Conservation (phyloP, 1,140 invertebrate genomes). For the Drosophila sp. region DNA sequence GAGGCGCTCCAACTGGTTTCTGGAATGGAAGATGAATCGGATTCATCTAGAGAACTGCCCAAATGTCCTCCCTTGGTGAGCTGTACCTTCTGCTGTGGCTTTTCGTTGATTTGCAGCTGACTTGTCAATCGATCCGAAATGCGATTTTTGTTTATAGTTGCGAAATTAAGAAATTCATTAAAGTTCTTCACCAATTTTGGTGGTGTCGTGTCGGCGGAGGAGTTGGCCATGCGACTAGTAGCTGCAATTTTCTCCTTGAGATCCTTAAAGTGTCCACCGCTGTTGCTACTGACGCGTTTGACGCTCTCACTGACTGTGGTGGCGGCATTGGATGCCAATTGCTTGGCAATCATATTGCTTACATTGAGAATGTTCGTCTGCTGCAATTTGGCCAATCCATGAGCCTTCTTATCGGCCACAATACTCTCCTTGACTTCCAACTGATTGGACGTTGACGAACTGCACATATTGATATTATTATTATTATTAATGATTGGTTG, state of each 20-base stretch:
- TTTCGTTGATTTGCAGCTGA: slow-evolving; percentile 45
- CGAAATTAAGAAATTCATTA: slow-evolving; percentile 93
- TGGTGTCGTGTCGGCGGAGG: slow-evolving; percentile 59
- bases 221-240: slow-evolving; percentile 76
- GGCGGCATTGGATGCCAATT: slow-evolving; percentile 70
- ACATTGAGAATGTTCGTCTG: slow-evolving; percentile 75
- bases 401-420: not conserved
- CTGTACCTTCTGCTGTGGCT: slow-evolving; percentile 67
- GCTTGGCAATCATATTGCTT: slow-evolving; percentile 83
- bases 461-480: slow-evolving; percentile 46
- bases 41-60: slow-evolving; percentile 85
- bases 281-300: slow-evolving; percentile 74
- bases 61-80: slow-evolving; percentile 81
- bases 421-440: slow-evolving; percentile 45
- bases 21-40: slow-evolving; percentile 85
- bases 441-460: slow-evolving; percentile 54
- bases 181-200: slow-evolving; percentile 91
- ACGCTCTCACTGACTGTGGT: slow-evolving; percentile 72
- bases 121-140: slow-evolving; percentile 71
- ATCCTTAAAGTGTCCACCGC: slow-evolving; percentile 85
- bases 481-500: slow-evolving; percentile 9
- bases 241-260: slow-evolving; percentile 85
- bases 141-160: slow-evolving; percentile 87
- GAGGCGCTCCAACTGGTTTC: slow-evolving; percentile 80
- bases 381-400: slow-evolving; percentile 56